Base-by-base conservation (phyloP, 2,797 vertebrate genomes). In the Parotocinclus haroldoi region DNA sequence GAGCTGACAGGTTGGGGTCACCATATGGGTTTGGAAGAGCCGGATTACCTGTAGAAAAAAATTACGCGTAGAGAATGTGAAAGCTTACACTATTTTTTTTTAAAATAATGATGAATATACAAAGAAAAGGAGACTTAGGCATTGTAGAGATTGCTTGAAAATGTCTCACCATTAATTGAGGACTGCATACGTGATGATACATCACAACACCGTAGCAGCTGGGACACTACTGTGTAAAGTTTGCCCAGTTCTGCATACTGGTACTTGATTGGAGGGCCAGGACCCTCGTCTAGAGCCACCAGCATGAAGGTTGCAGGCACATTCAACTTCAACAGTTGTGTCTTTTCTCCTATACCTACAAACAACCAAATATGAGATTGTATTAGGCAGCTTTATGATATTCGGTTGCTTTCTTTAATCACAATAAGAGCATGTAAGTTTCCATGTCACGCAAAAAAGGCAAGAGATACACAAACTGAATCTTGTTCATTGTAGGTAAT, bases 241-340 rank as follows among this genome's bases (percentile, higher is more conserved):
- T 98, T 99, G 71, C 96, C 96, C 80, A 99, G 89, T 80, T 99
- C 96, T 46, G 96, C 96, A 57, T 98, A 98, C 85, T 98, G 96
- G 80, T 99, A 99, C 78, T 99, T 99, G 71, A 99, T 99, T 59
- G 96, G 95, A 76, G 96, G 96, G 11, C 96, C 96, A 5, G 96
- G 96, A 64, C 96, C 96, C 85, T 99, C 96, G 66, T 98, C 96
- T 83, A 98, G 86, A 77, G 96, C 96, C 40, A 99, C 96, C 77
- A 98, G 84, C 96, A 99, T 98, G 86, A 98, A 98, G 3, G 96
- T 98, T 79, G 96, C 95, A 58, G 96, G 96, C 64, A 99, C 96
- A 63, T 91, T 98, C 63, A 98, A 82, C 86, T 98, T 99, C 77
- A 99, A 86, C 80, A 98, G 87, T 73, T 98, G 95, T 4, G 95